Evolutionary conservation across 2,113 vertebrate species (phyloP).

Genomic region (Talpa occidentalis): DNA sequence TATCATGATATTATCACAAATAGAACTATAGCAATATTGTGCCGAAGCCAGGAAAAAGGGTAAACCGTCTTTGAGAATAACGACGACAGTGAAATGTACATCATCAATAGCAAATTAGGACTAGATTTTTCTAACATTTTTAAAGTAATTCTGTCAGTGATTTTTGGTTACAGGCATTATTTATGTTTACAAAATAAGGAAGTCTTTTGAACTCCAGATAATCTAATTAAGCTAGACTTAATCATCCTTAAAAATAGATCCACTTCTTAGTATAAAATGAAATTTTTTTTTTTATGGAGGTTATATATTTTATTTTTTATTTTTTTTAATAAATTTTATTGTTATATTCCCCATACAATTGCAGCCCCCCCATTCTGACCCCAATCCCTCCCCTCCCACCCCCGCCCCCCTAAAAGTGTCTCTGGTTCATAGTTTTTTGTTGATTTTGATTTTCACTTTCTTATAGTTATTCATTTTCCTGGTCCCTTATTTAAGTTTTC

Average conservation of each 20-base stretch:
- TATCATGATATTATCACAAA: background rate
- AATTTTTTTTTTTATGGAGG: too few relatives aligned
- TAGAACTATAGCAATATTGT: background rate
- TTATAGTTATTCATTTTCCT: too few relatives aligned
- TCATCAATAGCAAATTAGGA: background rate
- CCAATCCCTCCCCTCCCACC: too few relatives aligned
- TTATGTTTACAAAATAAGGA: background rate
- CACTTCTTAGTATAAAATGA: too few relatives aligned
- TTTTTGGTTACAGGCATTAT: background rate
- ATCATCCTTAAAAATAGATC: conserved; percentile 28
- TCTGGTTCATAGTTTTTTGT: too few relatives aligned
- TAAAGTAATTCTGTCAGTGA: background rate
- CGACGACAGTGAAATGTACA: background rate
- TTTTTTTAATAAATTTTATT: too few relatives aligned
- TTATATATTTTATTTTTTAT: too few relatives aligned
- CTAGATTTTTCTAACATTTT: background rate
- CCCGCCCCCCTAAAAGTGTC: too few relatives aligned
- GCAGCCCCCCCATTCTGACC: too few relatives aligned
- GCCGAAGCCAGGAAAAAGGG: background rate
- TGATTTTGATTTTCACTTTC: too few relatives aligned
- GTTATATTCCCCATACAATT: too few relatives aligned
- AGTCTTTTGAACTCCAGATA: background rate
- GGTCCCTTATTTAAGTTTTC: too few relatives aligned
- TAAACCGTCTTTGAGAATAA: background rate
- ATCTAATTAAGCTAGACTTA: background rate